These are phyloP conservation scores for Sebastes itinus DNA, from an alignment of 2,797 vertebrate genomes.

Conservation along the genomic window DNA sequence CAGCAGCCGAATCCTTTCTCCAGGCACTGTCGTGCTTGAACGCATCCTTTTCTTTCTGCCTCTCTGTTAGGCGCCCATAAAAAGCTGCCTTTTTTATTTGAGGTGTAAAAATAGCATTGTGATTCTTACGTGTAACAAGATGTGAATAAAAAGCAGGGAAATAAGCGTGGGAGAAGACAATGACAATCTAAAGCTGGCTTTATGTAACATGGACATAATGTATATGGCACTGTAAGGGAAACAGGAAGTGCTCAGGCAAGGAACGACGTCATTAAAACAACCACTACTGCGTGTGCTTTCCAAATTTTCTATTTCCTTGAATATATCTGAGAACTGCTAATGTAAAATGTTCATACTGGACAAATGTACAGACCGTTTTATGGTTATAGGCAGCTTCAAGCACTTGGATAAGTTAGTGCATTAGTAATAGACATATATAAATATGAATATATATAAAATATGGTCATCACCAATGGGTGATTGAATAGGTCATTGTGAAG, in stretches of 20 bases:
- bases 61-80: constrained; percentile 19
- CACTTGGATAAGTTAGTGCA: too few relatives aligned
- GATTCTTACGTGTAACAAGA: constrained; percentile 27
- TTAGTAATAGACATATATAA: too few relatives aligned
- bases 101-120: constrained; percentile 55
- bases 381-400: too few relatives aligned
- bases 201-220: background rate
- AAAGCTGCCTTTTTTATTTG: constrained; percentile 14
- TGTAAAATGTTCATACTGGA: background rate
- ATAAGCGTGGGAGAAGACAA: background rate
- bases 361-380: background rate
- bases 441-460: too few relatives aligned
- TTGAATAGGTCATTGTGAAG: too few relatives aligned
- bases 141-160: constrained; percentile 19
- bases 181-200: background rate
- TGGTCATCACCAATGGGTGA: too few relatives aligned
- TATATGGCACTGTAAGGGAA: background rate
- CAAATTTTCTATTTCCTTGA: background rate
- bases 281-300: background rate
- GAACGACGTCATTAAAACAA: background rate
- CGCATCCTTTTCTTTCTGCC: constrained; percentile 11
- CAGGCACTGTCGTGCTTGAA: constrained; percentile 56
- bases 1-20: constrained; percentile 51
- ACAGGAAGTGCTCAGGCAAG: background rate
- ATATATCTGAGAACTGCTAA: background rate